Percentiles rank a stretch among this genome's conserved stretches.
These are phyloP conservation scores for Drosophila rufa DNA, from an alignment of 1,140 invertebrate genomes.

Conservation along the genomic window DNA sequence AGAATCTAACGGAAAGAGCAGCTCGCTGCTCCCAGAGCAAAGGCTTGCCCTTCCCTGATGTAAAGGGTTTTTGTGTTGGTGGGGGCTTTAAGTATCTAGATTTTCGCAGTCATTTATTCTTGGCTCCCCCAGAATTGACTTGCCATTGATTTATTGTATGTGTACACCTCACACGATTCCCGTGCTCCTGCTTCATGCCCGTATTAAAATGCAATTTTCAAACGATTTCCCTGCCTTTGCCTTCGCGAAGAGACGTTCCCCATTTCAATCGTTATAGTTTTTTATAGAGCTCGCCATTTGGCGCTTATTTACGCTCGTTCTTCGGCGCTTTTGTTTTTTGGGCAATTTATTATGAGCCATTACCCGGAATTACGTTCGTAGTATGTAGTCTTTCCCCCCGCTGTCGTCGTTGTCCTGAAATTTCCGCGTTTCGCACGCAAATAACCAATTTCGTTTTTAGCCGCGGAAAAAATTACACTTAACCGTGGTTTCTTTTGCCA, in stretches of 20 bases:
- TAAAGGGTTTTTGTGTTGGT: constrained; percentile 4
- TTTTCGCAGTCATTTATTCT: constrained; percentile 66
- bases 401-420: not conserved
- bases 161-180: not conserved
- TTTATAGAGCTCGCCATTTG: constrained; percentile 14
- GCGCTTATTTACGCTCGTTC: constrained; percentile 25
- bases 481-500: constrained; percentile 54
- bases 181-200: not conserved
- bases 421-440: constrained; percentile 59
- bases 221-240: constrained; percentile 32
- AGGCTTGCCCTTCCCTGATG: no score
- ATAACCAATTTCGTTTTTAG: constrained; percentile 72
- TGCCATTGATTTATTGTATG: constrained; percentile 71
- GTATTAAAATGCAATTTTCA: constrained; percentile 76
- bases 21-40: no score
- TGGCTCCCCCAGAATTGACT: constrained; percentile 55
- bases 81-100: constrained; percentile 50
- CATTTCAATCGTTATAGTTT: constrained; percentile 50
- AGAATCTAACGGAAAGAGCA: no score
- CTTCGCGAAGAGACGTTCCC: not conserved
- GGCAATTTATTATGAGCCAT: constrained; percentile 73
- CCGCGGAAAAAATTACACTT: constrained; percentile 41
- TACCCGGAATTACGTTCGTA: constrained; percentile 52
- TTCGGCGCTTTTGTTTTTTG: constrained; percentile 25
- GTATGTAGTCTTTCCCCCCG: constrained; percentile 11